Percentiles rank a stretch among this genome's conserved stretches.
phyloP scores from a whole-genome alignment of 2,113 vertebrate genomes.

The Protobothrops mucrosquamatus region DNA sequence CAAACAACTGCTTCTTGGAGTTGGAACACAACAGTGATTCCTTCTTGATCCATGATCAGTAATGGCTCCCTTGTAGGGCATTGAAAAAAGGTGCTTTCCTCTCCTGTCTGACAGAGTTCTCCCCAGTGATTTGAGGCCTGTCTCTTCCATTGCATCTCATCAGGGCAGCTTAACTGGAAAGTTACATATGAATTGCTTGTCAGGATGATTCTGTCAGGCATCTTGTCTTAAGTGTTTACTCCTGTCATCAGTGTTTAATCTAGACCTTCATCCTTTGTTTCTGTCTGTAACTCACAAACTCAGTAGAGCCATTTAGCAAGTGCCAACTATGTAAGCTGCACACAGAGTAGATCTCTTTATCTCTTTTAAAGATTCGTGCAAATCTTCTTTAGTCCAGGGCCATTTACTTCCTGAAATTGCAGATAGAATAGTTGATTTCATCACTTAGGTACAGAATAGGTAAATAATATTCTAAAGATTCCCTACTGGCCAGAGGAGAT shows the following conservation, averaged over 20 bases:
- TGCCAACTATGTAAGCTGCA: neutral
- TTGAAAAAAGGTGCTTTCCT: conserved; percentile 64
- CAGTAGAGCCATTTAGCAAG: conserved; percentile 8
- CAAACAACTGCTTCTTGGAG: conserved; percentile 71
- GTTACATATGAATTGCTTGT: conserved; percentile 83
- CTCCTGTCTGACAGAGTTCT: conserved; percentile 66
- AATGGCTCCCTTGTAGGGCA: conserved; percentile 66
- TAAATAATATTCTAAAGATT: neutral
- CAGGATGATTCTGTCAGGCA: conserved; percentile 80
- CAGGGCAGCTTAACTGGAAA: conserved; percentile 72
- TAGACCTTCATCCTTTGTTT: conserved; percentile 54
- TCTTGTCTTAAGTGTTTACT: conserved; percentile 71
- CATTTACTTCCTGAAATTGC: neutral
- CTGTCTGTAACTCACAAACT: conserved; percentile 35
- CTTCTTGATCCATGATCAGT: conserved; percentile 78
- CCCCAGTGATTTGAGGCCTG: conserved; percentile 66
- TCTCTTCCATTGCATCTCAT: conserved; percentile 74
- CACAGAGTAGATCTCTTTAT: neutral
- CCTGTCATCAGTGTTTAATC: conserved; percentile 69
- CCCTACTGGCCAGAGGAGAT: neutral
- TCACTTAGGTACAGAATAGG: neutral
- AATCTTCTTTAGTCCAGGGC: neutral
- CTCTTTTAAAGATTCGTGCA: conserved; percentile 8
- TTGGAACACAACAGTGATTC: conserved; percentile 70
- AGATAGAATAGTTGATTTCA: neutral